Evolutionary conservation across 2,797 vertebrate genomes (phyloP), one percentile per base, ranked within the genome.

Genomic region (Poecilia gillii): DNA sequence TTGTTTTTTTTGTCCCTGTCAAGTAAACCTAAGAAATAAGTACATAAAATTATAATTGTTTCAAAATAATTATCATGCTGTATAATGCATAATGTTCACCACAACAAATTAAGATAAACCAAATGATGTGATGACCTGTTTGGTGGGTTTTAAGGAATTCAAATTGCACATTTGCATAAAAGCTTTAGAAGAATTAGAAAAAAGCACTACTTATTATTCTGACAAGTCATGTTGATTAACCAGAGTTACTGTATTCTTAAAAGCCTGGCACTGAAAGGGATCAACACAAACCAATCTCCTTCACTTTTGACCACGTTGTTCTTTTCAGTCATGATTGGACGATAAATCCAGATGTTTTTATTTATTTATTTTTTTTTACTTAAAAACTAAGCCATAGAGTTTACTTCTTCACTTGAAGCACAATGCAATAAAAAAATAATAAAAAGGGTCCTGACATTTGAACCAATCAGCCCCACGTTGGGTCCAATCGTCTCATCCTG

Each of bases 391-490:
- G 41, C 36, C 36, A 51, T 14, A 33, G 5, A 47, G 49, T 77
- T 59, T 20, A n/a, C 36, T 45, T 66, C 0, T 31, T 72, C 9
- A 8, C 6, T 28, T 66, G 11, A 14, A 73, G n/a, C 16, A 45
- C 23, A 28, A 55, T 74, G 74, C 25, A 23, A 74, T 59, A 1
- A 31, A n/a, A 51, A 53, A 51, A 7, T 20, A 49, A 49, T 23
- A 51, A 51, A 51, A 62, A 68, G 36, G 25, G 4, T 57, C 16
- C 7, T 11, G 28, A 47, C 74, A 74, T 82, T 36, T 18, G n/a
- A 81, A 71, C 73, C 80, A 88, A 85, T 90, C 81, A 86, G 78
- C 80, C 82, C 51, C 81, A 80, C 72, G 47, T 57, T 23, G 78
- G 33, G 73, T 70, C 76, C n/a, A 79, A 79, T 70, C 31, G 31